Base-by-base conservation (phyloP, 2,797 vertebrate genomes). In the Trematomus bernacchii region DNA sequence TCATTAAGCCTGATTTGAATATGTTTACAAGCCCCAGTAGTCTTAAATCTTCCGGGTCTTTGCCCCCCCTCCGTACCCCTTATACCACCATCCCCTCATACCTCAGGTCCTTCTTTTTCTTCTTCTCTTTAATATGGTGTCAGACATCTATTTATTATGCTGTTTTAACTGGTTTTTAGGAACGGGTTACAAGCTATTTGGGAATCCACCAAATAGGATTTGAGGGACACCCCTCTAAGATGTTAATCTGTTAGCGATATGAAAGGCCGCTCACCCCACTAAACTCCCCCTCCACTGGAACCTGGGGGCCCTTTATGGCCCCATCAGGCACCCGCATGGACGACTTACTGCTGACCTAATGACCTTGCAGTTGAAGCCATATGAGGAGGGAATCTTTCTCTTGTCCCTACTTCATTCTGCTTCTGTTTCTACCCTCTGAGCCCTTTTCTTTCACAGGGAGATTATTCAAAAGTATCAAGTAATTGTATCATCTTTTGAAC, bases 191-290 rank as follows among this genome's bases (percentile, higher is more conserved):
- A 92, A 95, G 93, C 92, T 95, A 88, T 93, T 92, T 89, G 93
- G 94, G 93, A 95, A 94, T 94, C 90, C 85, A 89, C 91, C 87
- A 93, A 94, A 92, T 84, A 91, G 92, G 90, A 91, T 92, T 89
- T 85, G 91, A 88, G 93, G 91, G 90, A 93, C 89, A 88, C 90
- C 93, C 93, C 92, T 92, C 86, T 87, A 92, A 93, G 93, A 95
- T 92, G 93, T 95, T 94, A 93, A 95, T 95, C 92, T 94, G 90
- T 91, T 93, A 89, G 85, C 74, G 90, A 94, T 95, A 94, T 95
- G 91, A 95, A 95, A 93, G 92, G 90, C 89, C 76, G 81, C 90
- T 95, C 91, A 93, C 93, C 94, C 89, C 93, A 85, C 93, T 94
- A 93, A 93, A 92, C 79, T 74, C 82, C 84, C 90, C 86, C 86